phyloP scores from a whole-genome alignment of 2,888 invertebrate species.

The Dasypolia templi region DNA sequence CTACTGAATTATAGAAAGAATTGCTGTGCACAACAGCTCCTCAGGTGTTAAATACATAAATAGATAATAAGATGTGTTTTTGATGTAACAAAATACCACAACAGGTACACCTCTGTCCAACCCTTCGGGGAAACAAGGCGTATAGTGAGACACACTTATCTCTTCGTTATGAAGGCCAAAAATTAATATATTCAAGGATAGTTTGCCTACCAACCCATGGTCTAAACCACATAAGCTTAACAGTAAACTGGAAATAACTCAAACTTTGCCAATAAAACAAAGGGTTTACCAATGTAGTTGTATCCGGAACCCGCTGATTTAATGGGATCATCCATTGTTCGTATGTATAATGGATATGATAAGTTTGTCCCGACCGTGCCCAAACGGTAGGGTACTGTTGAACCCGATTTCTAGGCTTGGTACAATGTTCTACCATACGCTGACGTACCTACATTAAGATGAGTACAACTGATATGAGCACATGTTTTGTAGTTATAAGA shows the following conservation, averaged over 20 bases:
- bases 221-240: slow-evolving; percentile 50
- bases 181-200: slow-evolving; percentile 28
- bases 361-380: slow-evolving; percentile 14
- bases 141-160: not conserved
- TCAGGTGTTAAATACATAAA: no score
- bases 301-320: slow-evolving; percentile 21
- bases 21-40: no score
- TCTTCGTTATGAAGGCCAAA: not conserved
- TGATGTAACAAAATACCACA: no score
- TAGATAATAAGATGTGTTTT: no score
- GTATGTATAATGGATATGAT: slow-evolving; percentile 42
- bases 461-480: not conserved
- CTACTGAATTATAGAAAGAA: no score
- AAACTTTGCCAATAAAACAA: slow-evolving; percentile 59
- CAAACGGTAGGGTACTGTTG: not conserved
- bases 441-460: not conserved
- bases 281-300: slow-evolving; percentile 42
- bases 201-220: slow-evolving; percentile 25
- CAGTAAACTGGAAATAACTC: slow-evolving; percentile 47
- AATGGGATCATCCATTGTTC: slow-evolving; percentile 44
- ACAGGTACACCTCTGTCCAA: no score
- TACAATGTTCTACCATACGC: not conserved
- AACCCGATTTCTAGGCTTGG: not conserved
- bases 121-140: no score
- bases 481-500: no score